Evolutionary conservation across 2,113 vertebrate species (phyloP).

Genomic region (Bettongia penicillata): DNA sequence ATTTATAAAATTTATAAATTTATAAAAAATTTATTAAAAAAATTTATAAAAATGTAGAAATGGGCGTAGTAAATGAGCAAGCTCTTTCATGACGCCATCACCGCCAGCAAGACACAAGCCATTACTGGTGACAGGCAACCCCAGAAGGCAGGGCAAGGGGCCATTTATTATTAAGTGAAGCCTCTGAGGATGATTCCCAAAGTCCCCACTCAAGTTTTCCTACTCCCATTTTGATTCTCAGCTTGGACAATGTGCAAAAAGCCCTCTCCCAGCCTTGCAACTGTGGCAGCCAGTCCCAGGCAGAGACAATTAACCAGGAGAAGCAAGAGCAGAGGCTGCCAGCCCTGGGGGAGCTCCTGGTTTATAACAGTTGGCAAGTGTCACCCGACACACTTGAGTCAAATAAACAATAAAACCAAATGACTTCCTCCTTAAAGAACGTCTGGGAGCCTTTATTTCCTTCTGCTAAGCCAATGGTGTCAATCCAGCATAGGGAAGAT

Average conservation of each 20-base stretch:
- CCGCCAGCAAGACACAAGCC: background rate
- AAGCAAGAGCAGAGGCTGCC: slow-evolving; percentile 64
- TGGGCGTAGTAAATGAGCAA: background rate
- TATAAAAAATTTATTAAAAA: too few species aligned
- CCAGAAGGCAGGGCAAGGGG: background rate
- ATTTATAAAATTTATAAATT: background rate
- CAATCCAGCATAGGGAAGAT: background rate
- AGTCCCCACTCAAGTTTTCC: slow-evolving; percentile 55
- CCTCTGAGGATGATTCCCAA: slow-evolving; percentile 39
- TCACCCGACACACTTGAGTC: slow-evolving; percentile 57
- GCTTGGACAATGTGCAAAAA: slow-evolving; percentile 49
- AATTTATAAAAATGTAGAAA: background rate
- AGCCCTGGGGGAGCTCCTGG: slow-evolving; percentile 33
- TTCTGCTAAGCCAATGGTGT: background rate
- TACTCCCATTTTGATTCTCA: slow-evolving; percentile 56
- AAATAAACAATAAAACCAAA: slow-evolving; percentile 62
- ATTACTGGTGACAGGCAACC: background rate
- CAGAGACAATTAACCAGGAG: slow-evolving; percentile 12
- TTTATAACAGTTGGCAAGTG: slow-evolving; percentile 55
- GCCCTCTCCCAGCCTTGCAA: slow-evolving; percentile 56
- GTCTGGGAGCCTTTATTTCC: slow-evolving; percentile 52
- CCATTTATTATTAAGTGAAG: background rate
- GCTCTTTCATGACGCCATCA: background rate
- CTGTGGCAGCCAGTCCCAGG: slow-evolving; percentile 40
- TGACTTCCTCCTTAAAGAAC: slow-evolving; percentile 55